These are phyloP conservation scores for Eurois occulta DNA, from an alignment of 2,888 invertebrate genomes.

Conservation along the genomic window DNA sequence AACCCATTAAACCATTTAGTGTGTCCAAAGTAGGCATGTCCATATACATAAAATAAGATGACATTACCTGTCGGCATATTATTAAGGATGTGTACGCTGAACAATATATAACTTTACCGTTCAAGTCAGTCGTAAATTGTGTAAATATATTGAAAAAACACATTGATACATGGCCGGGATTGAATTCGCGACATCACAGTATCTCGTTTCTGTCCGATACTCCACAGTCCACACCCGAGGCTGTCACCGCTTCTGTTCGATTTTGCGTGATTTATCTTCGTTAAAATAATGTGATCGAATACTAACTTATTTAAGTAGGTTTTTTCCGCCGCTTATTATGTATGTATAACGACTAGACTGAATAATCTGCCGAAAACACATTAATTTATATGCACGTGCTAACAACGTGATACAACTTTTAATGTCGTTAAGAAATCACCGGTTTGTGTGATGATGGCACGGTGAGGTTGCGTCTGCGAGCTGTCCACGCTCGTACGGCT, in stretches of 20 bases:
- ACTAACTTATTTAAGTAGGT: constrained; percentile 57
- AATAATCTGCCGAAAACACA: constrained; percentile 67
- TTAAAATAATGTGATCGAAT: constrained; percentile 63
- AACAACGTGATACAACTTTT: constrained; percentile 69
- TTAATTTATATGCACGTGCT: constrained; percentile 71
- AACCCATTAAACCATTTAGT: constrained; percentile 11
- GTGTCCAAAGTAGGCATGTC: not conserved
- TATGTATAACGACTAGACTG: constrained; percentile 65
- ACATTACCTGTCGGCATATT: constrained; percentile 34
- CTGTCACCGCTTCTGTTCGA: constrained; percentile 65
- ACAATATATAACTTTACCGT: constrained; percentile 51
- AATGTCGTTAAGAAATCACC: constrained; percentile 65
- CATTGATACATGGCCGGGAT: constrained; percentile 57
- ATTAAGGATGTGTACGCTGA: constrained; percentile 36
- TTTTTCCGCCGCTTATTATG: constrained; percentile 69
- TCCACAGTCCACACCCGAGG: constrained; percentile 67
- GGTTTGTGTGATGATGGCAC: constrained; percentile 66
- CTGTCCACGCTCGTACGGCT: constrained; percentile 41
- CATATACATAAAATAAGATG: constrained; percentile 8
- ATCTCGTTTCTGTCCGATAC: constrained; percentile 60
- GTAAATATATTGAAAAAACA: constrained; percentile 55
- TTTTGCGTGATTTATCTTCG: constrained; percentile 71
- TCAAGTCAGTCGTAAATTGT: constrained; percentile 54
- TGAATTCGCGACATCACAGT: constrained; percentile 57
- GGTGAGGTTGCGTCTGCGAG: constrained; percentile 51